Evolutionary conservation across 2,888 invertebrate genomes (phyloP).

Genomic region (Anodontia alba): DNA sequence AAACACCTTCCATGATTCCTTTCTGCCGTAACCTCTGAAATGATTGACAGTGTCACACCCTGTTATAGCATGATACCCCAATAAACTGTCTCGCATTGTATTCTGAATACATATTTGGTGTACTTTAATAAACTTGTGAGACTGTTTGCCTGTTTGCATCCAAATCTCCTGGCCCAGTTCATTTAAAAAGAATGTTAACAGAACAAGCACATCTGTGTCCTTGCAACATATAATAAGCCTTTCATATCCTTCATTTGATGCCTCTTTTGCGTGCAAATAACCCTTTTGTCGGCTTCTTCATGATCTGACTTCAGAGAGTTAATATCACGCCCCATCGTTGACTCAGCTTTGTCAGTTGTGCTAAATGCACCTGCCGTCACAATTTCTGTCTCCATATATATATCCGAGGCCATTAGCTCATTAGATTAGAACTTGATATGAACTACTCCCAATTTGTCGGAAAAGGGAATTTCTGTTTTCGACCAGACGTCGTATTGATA

Average conservation of each 20-base stretch:
- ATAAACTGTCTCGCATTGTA: constrained; percentile 7
- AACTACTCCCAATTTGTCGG: neutral
- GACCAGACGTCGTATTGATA: neutral
- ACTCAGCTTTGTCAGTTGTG: constrained; percentile 2
- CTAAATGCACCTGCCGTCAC: constrained; percentile 5
- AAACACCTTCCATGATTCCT: constrained; percentile 3
- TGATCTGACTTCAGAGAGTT: neutral
- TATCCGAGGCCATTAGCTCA: neutral
- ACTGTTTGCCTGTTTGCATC: no score
- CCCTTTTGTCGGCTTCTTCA: constrained; percentile 4
- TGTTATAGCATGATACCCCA: constrained; percentile 8
- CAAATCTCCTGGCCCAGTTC: no score
- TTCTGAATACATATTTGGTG: constrained; percentile 10
- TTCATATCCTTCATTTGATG: constrained; percentile 7
- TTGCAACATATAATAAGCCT: constrained; percentile 10
- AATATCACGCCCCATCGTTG: neutral
- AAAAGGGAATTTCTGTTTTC: constrained; percentile 10
- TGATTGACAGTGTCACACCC: constrained; percentile 5
- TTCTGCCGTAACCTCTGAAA: constrained; percentile 6
- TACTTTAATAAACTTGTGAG: neutral
- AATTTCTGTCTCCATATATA: neutral
- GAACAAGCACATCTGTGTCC: no score
- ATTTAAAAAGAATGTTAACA: no score
- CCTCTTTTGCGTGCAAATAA: constrained; percentile 8
- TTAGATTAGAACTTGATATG: constrained; percentile 7